These are phyloP conservation scores for Plagiodera versicolora DNA, from an alignment of 2,888 invertebrate species.

Conservation along the genomic window DNA sequence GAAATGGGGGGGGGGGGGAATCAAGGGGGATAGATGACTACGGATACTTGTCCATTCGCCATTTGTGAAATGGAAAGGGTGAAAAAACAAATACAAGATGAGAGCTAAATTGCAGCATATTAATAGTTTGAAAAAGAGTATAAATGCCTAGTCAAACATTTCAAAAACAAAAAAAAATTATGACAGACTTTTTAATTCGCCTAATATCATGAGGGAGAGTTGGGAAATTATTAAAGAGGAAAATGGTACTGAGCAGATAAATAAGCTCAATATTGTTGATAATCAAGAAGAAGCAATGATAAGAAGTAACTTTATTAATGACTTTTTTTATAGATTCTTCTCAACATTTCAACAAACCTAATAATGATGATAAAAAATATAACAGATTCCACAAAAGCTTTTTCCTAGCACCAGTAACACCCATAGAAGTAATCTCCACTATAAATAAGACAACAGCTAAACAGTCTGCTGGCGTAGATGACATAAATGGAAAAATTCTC, in stretches of 20 bases:
- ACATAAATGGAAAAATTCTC: conserved; percentile 4
- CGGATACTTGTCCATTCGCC: too few species aligned
- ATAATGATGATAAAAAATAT: conserved; percentile 7
- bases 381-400: conserved; percentile 2
- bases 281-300: not conserved
- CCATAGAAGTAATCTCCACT: not conserved
- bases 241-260: not conserved
- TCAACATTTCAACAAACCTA: conserved; percentile 4
- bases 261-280: conserved; percentile 3
- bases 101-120: conserved; percentile 4
- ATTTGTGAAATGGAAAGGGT: conserved; percentile 8
- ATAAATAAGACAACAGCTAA: not conserved
- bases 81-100: conserved; percentile 1
- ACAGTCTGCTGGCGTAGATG: not conserved
- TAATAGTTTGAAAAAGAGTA: conserved; percentile 6
- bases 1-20: too few species aligned
- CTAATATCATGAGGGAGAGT: conserved; percentile 7
- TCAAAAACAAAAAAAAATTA: conserved; percentile 7
- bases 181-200: conserved; percentile 1
- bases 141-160: not conserved
- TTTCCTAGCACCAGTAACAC: not conserved
- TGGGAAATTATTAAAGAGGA: conserved; percentile 4
- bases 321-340: conserved; percentile 4
- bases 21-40: too few species aligned
- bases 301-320: conserved; percentile 2